phyloP scores from a whole-genome alignment of 2,888 invertebrate species.

The Iphiclides podalirius region DNA sequence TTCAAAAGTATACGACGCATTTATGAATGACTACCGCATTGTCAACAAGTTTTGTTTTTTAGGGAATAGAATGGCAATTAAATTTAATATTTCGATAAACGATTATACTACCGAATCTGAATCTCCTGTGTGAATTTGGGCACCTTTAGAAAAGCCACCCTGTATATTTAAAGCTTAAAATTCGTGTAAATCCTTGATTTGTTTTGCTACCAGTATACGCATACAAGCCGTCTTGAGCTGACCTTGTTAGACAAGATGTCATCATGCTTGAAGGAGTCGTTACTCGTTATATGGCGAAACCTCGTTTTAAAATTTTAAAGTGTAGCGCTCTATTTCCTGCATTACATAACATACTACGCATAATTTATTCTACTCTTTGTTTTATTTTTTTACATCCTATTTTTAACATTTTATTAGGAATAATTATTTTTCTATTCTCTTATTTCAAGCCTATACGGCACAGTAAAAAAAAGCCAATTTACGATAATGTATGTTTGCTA shows the following conservation, averaged over 20 bases:
- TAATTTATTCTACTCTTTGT: no score
- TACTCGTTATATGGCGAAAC: neutral
- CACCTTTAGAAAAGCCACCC: conserved; percentile 12
- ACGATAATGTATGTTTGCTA: neutral
- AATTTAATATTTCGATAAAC: no score
- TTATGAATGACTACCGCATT: no score
- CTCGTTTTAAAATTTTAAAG: neutral
- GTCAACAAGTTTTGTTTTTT: no score
- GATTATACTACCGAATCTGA: no score
- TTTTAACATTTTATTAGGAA: no score
- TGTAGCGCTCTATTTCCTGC: neutral
- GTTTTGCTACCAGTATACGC: neutral
- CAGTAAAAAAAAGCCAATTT: neutral
- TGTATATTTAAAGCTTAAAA: conserved; percentile 2
- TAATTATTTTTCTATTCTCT: no score
- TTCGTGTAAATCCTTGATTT: neutral
- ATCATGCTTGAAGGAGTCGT: neutral
- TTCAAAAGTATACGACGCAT: no score
- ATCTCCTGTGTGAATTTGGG: no score
- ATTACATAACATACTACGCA: neutral
- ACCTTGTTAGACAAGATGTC: neutral
- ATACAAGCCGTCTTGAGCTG: neutral
- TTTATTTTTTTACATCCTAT: no score
- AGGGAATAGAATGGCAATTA: no score
- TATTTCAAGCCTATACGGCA: no score